These are phyloP conservation scores for Monopis laevigella DNA, from an alignment of 2,888 invertebrate species.

Conservation along the genomic window DNA sequence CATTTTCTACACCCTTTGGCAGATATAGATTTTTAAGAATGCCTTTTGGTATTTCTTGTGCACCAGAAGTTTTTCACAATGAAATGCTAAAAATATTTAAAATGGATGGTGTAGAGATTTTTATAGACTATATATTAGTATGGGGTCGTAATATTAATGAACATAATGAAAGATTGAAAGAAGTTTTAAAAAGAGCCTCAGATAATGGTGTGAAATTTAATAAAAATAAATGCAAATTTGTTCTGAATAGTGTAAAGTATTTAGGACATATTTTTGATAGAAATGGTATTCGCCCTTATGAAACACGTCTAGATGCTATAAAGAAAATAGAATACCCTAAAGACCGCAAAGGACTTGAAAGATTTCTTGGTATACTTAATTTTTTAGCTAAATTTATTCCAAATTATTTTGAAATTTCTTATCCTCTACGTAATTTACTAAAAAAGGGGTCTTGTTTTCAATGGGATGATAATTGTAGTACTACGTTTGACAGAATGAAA, in stretches of 20 bases:
- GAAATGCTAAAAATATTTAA: conserved; percentile 17
- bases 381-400: conserved; percentile 15
- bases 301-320: too few relatives aligned
- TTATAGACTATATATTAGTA: conserved; percentile 14
- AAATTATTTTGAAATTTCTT: conserved; percentile 3
- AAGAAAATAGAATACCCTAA: too few relatives aligned
- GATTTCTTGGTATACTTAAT: too few relatives aligned
- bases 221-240: too few relatives aligned
- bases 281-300: too few relatives aligned
- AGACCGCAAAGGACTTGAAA: too few relatives aligned
- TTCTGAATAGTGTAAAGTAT: too few relatives aligned
- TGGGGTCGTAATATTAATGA: conserved; percentile 12
- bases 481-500: conserved; percentile 11
- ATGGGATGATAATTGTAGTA: too few relatives aligned
- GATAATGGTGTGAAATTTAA: too few relatives aligned
- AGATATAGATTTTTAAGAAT: conserved; percentile 8
- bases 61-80: conserved; percentile 17
- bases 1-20: conserved; percentile 10
- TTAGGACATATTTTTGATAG: too few relatives aligned
- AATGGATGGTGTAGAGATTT: conserved; percentile 14
- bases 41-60: conserved; percentile 8
- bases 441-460: too few relatives aligned
- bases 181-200: too few relatives aligned
- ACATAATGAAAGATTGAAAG: conserved; percentile 15
- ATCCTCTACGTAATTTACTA: conserved; percentile 13